phyloP scores from a whole-genome alignment of 2,888 invertebrate genomes.

The Polydrusus tereticollis region DNA sequence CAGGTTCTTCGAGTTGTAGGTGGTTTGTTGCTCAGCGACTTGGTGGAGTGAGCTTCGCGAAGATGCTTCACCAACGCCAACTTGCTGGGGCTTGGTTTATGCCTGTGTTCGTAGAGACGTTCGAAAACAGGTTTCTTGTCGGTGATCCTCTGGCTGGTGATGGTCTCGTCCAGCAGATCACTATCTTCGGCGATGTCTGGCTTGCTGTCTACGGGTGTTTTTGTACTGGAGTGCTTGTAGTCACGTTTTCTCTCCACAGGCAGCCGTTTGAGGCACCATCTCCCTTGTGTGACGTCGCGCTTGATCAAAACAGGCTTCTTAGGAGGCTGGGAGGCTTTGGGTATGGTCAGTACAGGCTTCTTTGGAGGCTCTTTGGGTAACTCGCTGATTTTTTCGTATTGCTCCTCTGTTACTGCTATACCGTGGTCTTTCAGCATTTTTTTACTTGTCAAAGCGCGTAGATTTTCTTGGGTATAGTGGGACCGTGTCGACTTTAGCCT shows the following conservation, averaged over 20 bases:
- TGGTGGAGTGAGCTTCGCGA: not conserved
- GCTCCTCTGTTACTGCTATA: not conserved
- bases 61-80: not conserved
- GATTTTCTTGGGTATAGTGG: slow-evolving; percentile 3
- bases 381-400: slow-evolving; percentile 1
- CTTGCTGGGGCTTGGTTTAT: slow-evolving; percentile 3
- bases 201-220: too few relatives aligned
- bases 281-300: not conserved
- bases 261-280: not conserved
- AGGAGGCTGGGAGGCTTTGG: too few relatives aligned
- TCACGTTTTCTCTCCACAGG: not conserved
- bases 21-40: not conserved
- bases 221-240: too few relatives aligned
- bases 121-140: slow-evolving; percentile 8
- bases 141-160: too few relatives aligned
- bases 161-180: not conserved
- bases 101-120: slow-evolving; percentile 24
- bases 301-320: slow-evolving; percentile 9
- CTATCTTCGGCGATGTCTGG: not conserved
- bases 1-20: not conserved
- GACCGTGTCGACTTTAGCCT: not conserved
- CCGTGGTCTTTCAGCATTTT: slow-evolving; percentile 27
- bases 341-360: too few relatives aligned
- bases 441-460: slow-evolving; percentile 8
- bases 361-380: not conserved